Base-by-base conservation (phyloP, 2,797 vertebrate genomes). In the Lophotriccus pileatus region DNA sequence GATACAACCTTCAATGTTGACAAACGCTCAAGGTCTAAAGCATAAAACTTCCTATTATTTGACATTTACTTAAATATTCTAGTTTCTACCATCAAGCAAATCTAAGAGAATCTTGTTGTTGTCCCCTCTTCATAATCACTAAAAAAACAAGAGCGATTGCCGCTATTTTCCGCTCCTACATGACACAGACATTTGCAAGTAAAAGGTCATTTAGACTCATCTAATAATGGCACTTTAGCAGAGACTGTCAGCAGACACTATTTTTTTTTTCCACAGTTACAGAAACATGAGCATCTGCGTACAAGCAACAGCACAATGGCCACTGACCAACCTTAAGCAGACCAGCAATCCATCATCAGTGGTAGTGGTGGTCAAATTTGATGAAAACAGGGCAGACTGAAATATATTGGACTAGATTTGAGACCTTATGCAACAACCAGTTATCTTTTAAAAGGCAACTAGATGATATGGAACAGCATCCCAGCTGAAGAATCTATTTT, bases 301-400 rank as follows among this genome's bases (percentile, higher is more conserved):
- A 50, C 22, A 72, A 73, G 19, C 25, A 79, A 37, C 21, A 63
- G 22, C 0, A 1, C 28, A 87, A 41, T 63, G 36, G 41, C 9
- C 70, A 36, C 19, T 34, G 56, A 67, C 34, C 7, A 52, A 77
- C 19, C 49, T 70, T 37, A 49, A n/a, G 9, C 19, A 50, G 9
- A 30, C 10, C 39, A 69, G 43, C 28, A 84, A 86, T 12, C 20
- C 70, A 72, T 15, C 12, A 16, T 7, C 37, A 39, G 49, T 10
- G 9, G 37, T 37, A 87, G 49, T 0, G 0, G 32, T 12, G 44
- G 49, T 41, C 50, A 90, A 76, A 84, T 23, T 9, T 41, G 24
- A 77, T 10, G 11, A 47, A 88, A 79, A 75, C 1, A 2, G 10
- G 7, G 24, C 0, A 3, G 25, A 43, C 0, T 23, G 47, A 73